Conservation (phyloP, 2,888 invertebrate species). For the Alsophila aescularia region DNA sequence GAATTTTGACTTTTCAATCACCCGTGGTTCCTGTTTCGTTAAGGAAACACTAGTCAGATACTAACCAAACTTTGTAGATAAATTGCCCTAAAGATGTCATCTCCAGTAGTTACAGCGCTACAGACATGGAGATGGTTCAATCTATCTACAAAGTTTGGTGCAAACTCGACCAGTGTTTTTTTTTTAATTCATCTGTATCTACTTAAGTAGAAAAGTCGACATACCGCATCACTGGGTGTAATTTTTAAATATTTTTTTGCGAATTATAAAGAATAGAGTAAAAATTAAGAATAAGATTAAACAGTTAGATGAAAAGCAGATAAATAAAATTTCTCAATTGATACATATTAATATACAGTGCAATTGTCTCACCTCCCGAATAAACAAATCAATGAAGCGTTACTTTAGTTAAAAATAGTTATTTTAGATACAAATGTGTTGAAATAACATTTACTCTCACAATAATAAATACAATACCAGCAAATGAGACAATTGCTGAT, state of each 20-base stretch:
- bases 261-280: conserved; percentile 61
- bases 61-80: too few relatives aligned
- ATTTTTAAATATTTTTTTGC: neutral
- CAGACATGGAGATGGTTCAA: too few relatives aligned
- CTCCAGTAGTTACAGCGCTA: too few relatives aligned
- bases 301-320: conserved; percentile 77
- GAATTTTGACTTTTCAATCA: too few relatives aligned
- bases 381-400: conserved; percentile 34
- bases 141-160: too few relatives aligned
- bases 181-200: too few relatives aligned
- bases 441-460: conserved; percentile 1
- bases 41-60: too few relatives aligned
- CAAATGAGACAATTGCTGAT: conserved; percentile 60
- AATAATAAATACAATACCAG: conserved; percentile 44
- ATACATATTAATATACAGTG: conserved; percentile 66
- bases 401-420: conserved; percentile 17
- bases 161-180: too few relatives aligned
- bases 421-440: conserved; percentile 14
- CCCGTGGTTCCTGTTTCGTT: too few relatives aligned
- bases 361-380: conserved; percentile 63
- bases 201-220: too few relatives aligned
- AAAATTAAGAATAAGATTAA: conserved; percentile 60
- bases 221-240: too few relatives aligned
- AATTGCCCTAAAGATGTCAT: too few relatives aligned
- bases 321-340: conserved; percentile 73